A percentile compares a stretch with the other conserved stretches of the same genome.
phyloP scores from a whole-genome alignment of 2,888 invertebrate genomes.

The Hydrotaea cyrtoneurina region DNA sequence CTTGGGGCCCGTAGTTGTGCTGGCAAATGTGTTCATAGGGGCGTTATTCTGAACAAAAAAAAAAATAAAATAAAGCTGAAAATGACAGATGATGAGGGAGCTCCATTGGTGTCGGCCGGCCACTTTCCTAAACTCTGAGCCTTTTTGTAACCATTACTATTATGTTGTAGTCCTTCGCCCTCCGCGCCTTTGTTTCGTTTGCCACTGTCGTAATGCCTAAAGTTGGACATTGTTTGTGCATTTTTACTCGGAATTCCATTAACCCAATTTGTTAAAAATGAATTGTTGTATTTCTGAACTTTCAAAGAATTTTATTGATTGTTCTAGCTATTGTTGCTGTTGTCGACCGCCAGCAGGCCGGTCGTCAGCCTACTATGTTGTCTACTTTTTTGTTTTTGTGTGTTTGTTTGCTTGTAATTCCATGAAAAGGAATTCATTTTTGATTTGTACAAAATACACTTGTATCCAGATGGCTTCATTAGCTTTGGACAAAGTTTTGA shows the following conservation, averaged over 20 bases:
- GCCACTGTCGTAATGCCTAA: not conserved
- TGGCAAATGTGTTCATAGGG: too few relatives aligned
- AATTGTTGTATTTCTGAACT: slow-evolving; percentile 33
- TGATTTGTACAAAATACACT: not conserved
- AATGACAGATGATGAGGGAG: not conserved
- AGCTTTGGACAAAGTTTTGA: slow-evolving; percentile 11
- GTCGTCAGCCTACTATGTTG: slow-evolving; percentile 11
- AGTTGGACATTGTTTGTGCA: slow-evolving; percentile 16
- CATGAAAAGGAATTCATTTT: slow-evolving; percentile 4
- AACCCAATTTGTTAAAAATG: slow-evolving; percentile 40
- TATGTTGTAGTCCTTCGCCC: not conserved
- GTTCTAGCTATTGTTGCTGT: slow-evolving; percentile 23
- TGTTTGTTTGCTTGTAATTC: too few relatives aligned
- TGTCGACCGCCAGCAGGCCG: not conserved
- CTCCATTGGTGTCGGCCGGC: not conserved
- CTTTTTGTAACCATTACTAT: slow-evolving; percentile 28
- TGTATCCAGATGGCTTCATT: slow-evolving; percentile 24
- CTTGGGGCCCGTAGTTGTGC: not conserved
- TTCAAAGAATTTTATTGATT: slow-evolving; percentile 49
- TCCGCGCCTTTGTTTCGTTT: not conserved
- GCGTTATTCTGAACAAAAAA: not conserved
- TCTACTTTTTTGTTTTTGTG: not conserved
- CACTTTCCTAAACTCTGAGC: not conserved
- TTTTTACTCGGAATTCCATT: slow-evolving; percentile 37
- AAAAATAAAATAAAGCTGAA: not conserved